phyloP scores from a whole-genome alignment of 2,797 vertebrate species.

The Pangasius mekongensis region DNA sequence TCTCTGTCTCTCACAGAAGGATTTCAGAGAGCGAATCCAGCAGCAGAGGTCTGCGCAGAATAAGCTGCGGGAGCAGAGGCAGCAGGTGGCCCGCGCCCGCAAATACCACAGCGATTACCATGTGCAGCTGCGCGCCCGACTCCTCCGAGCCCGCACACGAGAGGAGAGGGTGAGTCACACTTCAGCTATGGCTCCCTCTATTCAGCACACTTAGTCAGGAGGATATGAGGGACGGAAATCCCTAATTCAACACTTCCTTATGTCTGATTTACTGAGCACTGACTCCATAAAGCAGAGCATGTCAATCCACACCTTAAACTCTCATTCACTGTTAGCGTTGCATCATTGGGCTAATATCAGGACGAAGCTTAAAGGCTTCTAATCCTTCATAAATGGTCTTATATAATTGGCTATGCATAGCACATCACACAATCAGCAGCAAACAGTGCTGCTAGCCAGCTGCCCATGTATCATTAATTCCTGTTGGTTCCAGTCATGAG shows the following conservation, averaged over 20 bases:
- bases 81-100: constrained; percentile 85
- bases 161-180: constrained; percentile 85
- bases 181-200: background rate
- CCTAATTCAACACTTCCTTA: background rate
- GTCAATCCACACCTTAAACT: no score
- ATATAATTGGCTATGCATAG: background rate
- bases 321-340: background rate
- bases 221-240: background rate
- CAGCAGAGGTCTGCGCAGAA: constrained; percentile 84
- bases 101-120: constrained; percentile 89
- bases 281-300: background rate
- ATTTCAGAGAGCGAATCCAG: constrained; percentile 83
- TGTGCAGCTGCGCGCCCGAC: constrained; percentile 84
- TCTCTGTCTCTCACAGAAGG: constrained; percentile 66
- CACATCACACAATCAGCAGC: no score
- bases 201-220: background rate
- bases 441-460: background rate
- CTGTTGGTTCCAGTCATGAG: background rate
- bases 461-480: background rate
- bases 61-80: constrained; percentile 83
- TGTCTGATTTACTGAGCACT: background rate
- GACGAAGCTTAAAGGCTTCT: background rate
- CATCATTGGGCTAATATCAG: background rate
- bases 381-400: background rate
- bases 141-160: constrained; percentile 85